Conservation (phyloP, 2,797 vertebrate genomes). For the Apogon talboti region DNA sequence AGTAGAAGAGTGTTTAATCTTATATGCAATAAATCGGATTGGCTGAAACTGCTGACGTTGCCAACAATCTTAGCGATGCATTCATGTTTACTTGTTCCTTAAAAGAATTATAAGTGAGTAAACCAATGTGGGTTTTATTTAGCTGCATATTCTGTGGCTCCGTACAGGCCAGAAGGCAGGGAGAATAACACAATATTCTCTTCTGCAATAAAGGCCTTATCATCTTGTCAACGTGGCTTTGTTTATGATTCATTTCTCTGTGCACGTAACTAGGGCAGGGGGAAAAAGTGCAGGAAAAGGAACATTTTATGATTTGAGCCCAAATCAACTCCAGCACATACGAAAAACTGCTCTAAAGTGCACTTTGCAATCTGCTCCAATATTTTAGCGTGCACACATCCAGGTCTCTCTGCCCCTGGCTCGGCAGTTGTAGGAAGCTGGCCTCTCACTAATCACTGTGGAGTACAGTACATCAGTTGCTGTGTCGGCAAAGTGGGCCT, state of each 20-base stretch:
- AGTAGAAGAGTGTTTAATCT: slow-evolving; percentile 1
- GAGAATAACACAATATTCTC: slow-evolving; percentile 28
- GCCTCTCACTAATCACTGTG: slow-evolving; percentile 67
- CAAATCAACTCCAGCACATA: slow-evolving; percentile 36
- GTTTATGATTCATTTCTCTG: slow-evolving; percentile 36
- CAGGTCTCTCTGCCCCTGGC: slow-evolving; percentile 39
- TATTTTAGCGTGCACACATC: slow-evolving; percentile 35
- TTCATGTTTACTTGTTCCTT: slow-evolving; percentile 30
- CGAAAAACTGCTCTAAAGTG: slow-evolving; percentile 45
- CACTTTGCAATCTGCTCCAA: slow-evolving; percentile 51
- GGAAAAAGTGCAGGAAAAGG: slow-evolving; percentile 25
- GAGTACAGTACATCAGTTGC: slow-evolving; percentile 67
- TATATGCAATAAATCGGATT: slow-evolving; percentile 11
- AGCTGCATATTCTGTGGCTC: slow-evolving; percentile 14
- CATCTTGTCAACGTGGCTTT: slow-evolving; percentile 40
- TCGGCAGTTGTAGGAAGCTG: slow-evolving; percentile 39
- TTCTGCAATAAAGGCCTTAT: slow-evolving; percentile 34
- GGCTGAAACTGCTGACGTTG: slow-evolving; percentile 24
- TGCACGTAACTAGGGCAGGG: slow-evolving; percentile 28
- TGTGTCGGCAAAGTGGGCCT: slow-evolving; percentile 66
- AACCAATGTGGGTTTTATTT: slow-evolving; percentile 39
- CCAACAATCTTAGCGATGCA: slow-evolving; percentile 2
- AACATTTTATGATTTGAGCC: slow-evolving; percentile 44
- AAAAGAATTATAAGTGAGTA: slow-evolving; percentile 26
- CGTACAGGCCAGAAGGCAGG: slow-evolving; percentile 27